phyloP scores from a whole-genome alignment of 2,113 vertebrate genomes.

The Planiliza haematocheilus region DNA sequence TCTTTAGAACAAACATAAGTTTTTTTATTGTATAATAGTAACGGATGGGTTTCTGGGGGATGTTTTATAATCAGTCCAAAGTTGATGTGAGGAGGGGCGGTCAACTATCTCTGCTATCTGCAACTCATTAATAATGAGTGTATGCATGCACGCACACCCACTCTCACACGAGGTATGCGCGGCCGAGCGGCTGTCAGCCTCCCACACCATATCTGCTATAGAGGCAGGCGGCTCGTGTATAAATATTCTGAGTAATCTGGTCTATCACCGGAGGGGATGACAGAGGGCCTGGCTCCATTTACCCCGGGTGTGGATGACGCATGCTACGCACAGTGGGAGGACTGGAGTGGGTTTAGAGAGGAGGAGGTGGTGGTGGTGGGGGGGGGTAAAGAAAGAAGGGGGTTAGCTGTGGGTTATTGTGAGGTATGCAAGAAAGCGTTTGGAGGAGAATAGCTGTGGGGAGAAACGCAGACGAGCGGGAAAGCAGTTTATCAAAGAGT shows the following conservation, averaged over 20 bases:
- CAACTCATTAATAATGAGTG: constrained; percentile 32
- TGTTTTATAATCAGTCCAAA: background rate
- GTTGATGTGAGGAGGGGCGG: background rate
- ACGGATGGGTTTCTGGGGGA: background rate
- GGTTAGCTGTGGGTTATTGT: constrained; percentile 3
- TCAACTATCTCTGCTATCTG: constrained; percentile 14
- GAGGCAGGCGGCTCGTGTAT: constrained; percentile 54
- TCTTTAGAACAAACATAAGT: too few species aligned
- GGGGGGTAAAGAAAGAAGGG: constrained; percentile 12
- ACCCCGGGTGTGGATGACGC: constrained; percentile 43
- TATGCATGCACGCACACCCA: constrained; percentile 42
- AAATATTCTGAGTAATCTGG: constrained; percentile 68
- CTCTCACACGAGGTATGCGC: constrained; percentile 54
- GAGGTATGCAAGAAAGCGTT: constrained; percentile 38
- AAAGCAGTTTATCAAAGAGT: background rate
- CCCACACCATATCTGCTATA: constrained; percentile 36
- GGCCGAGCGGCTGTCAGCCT: constrained; percentile 40
- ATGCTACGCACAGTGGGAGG: constrained; percentile 42
- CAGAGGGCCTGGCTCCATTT: constrained; percentile 64
- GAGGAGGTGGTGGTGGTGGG: too few species aligned
- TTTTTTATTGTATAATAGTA: constrained; percentile 3
- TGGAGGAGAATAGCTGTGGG: constrained; percentile 7
- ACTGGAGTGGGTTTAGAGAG: constrained; percentile 16
- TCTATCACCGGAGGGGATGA: constrained; percentile 60
- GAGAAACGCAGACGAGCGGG: background rate